Evolutionary conservation across 2,888 invertebrate species (phyloP).

Genomic region (Orthosia incerta): DNA sequence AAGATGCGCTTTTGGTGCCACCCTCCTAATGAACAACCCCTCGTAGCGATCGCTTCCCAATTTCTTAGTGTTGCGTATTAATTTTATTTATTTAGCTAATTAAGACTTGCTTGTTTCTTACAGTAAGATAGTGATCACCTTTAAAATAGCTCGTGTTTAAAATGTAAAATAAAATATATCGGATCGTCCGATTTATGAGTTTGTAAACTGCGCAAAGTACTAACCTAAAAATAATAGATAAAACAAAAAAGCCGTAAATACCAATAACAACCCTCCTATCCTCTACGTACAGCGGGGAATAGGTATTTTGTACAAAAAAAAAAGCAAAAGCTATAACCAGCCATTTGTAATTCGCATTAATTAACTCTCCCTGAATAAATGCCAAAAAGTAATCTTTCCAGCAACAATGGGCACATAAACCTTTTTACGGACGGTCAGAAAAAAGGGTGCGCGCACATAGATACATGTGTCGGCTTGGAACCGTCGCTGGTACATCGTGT

Average conservation of each 20-base stretch:
- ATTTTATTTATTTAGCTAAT: slow-evolving; percentile 63
- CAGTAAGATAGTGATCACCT: background rate
- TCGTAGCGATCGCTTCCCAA: slow-evolving; percentile 62
- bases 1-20: slow-evolving; percentile 58
- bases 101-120: slow-evolving; percentile 43
- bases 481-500: slow-evolving; percentile 81
- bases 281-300: slow-evolving; percentile 50
- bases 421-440: slow-evolving; percentile 78
- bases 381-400: slow-evolving; percentile 82
- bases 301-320: slow-evolving; percentile 59
- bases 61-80: slow-evolving; percentile 60
- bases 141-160: slow-evolving; percentile 14
- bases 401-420: slow-evolving; percentile 82
- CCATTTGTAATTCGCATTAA: slow-evolving; percentile 82
- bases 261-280: slow-evolving; percentile 59
- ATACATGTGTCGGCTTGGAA: slow-evolving; percentile 80
- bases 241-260: slow-evolving; percentile 56
- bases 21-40: slow-evolving; percentile 64
- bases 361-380: slow-evolving; percentile 79
- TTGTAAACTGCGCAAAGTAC: slow-evolving; percentile 19
- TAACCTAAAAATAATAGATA: slow-evolving; percentile 6
- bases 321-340: slow-evolving; percentile 68
- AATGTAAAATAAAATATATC: slow-evolving; percentile 34
- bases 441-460: slow-evolving; percentile 76
- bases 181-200: slow-evolving; percentile 21